Conservation (phyloP, 2,113 vertebrate genomes). For the Cranoglanis bouderius region DNA sequence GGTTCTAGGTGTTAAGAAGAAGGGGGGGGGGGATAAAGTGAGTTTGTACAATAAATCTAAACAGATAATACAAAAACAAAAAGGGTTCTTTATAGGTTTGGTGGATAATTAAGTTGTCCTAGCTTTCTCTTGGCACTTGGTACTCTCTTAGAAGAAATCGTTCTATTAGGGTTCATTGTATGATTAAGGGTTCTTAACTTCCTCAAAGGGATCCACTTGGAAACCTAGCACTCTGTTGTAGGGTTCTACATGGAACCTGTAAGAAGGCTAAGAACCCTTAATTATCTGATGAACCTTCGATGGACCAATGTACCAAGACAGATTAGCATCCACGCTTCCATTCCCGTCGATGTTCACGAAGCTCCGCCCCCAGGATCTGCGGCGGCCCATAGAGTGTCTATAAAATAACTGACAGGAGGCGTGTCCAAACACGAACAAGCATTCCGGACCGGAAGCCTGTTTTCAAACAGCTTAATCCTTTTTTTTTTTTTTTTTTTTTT, state of each 20-base stretch:
- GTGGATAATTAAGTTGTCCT: neutral
- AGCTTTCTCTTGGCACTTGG: neutral
- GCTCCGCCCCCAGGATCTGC: too few species aligned
- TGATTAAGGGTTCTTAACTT: neutral
- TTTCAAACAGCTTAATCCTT: too few species aligned
- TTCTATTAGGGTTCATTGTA: neutral
- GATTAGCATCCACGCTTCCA: too few species aligned
- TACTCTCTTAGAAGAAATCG: neutral
- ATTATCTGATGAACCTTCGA: neutral
- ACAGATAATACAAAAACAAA: too few species aligned
- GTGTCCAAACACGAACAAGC: too few species aligned
- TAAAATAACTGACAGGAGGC: too few species aligned
- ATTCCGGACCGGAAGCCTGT: too few species aligned
- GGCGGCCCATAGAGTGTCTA: too few species aligned
- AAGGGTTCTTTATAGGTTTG: neutral
- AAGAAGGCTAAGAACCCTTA: neutral
- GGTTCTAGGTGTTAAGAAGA: neutral
- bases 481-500: too few species aligned
- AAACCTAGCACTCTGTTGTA: neutral
- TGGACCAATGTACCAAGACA: neutral
- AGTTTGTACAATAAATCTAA: neutral
- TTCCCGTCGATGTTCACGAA: too few species aligned
- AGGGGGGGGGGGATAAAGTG: neutral
- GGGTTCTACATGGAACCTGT: neutral
- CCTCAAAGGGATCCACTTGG: neutral